Base-by-base conservation (phyloP, 1,140 invertebrate genomes). In the Drosophila truncata region DNA sequence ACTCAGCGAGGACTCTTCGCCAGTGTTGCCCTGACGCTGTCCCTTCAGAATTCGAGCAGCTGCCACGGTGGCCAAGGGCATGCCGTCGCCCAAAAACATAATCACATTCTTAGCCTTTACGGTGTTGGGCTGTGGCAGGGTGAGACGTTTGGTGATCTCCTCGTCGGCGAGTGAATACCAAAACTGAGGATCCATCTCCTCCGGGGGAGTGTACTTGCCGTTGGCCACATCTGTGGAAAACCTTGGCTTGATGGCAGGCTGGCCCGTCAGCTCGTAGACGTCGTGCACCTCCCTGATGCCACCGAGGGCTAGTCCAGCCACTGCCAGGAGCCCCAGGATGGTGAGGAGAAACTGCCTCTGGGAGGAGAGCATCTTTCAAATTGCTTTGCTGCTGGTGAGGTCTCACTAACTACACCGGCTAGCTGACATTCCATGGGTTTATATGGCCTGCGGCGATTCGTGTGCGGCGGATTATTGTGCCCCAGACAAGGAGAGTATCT, bases 51-150 rank as follows among this genome's bases (percentile, higher is more conserved):
- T 95, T 31, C 96, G 92, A 16, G 95, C 95, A 1, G 96, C 95
- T 11, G 95, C 95, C 10, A 97, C 83, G 2, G 96, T 97, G 3
- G 95, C 91, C 25, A 97, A 87, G 0, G 96, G 96, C 96, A 97
- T 96, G 8, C 97, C 97, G 83, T 97, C 96, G 0, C 96, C 96
- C 35, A 97, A 91, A 87, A 97, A 97, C 72, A 97, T 91, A 16
- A 97, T 95, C 0, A 96, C 93, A 92, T 97, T 97, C 79, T 96
- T 96, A 5, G 96, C 96, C 37, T 78, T 82, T 23, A 64, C n/a
- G 0, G 20, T 14, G 11, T 59, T 84, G 6, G 37, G 49, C 5
- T 78, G 75, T 0, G 70, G 72, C 2, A 55, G 49, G 0, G 55
- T 44, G 18, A 82, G 41, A 7, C 91, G 78, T 27, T 82, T 90